Percentiles rank a stretch among this genome's conserved stretches.
phyloP scores from a whole-genome alignment of 2,888 invertebrate species.

The Amphipyra tragopoginis region DNA sequence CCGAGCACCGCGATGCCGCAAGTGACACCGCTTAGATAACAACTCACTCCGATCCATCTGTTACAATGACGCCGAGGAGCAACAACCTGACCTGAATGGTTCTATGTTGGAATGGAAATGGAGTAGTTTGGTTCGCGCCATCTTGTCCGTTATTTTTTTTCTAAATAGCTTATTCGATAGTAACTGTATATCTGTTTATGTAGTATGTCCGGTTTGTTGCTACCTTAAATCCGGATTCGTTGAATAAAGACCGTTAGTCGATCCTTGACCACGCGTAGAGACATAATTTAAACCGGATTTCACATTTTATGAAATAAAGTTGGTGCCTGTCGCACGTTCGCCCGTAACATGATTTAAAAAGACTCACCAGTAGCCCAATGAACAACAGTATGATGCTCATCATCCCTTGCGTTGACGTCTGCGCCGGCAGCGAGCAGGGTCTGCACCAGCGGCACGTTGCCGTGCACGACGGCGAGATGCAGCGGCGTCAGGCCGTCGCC shows the following conservation, averaged over 20 bases:
- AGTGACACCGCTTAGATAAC: constrained; percentile 81
- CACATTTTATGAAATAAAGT: too few relatives aligned
- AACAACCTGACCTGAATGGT: constrained; percentile 28
- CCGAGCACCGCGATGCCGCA: constrained; percentile 59
- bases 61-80: constrained; percentile 27
- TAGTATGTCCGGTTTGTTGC: too few relatives aligned
- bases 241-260: too few relatives aligned
- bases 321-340: neutral
- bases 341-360: neutral
- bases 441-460: constrained; percentile 95
- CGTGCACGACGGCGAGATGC: constrained; percentile 98
- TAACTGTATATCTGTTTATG: too few relatives aligned
- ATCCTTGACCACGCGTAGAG: too few relatives aligned
- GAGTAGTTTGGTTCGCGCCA: neutral
- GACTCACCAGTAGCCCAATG: constrained; percentile 99
- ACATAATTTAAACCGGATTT: too few relatives aligned
- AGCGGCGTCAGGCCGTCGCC: constrained; percentile 98
- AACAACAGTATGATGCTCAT: constrained; percentile 98
- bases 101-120: constrained; percentile 6
- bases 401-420: constrained; percentile 96
- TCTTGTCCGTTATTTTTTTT: neutral
- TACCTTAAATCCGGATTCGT: too few relatives aligned
- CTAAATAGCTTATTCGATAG: too few relatives aligned
- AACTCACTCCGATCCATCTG: constrained; percentile 64
- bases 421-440: constrained; percentile 96